These are phyloP conservation scores for Dryobota labecula DNA, from an alignment of 2,888 invertebrate species.

Conservation along the genomic window DNA sequence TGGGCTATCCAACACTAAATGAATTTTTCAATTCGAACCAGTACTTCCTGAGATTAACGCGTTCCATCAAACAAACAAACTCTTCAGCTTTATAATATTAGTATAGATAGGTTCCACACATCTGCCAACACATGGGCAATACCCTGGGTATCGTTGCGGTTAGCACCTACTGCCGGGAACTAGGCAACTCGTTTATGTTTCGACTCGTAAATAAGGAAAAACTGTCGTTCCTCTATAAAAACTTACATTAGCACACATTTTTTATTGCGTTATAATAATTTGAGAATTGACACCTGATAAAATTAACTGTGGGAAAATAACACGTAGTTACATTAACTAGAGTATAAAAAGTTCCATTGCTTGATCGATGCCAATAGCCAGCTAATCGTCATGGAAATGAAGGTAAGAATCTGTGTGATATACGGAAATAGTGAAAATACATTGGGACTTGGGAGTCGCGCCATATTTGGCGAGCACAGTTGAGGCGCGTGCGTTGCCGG, in stretches of 20 bases:
- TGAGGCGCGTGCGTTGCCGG: constrained; percentile 71
- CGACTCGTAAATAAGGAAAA: constrained; percentile 57
- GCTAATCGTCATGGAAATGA: constrained; percentile 43
- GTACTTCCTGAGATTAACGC: too few species aligned
- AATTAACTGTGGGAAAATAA: constrained; percentile 12
- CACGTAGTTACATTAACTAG: background rate
- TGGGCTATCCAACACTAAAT: too few species aligned
- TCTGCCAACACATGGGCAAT: constrained; percentile 58
- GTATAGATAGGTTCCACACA: constrained; percentile 12
- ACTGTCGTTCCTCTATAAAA: constrained; percentile 28
- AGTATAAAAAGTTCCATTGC: constrained; percentile 3
- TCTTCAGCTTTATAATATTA: too few species aligned
- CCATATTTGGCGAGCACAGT: constrained; percentile 83
- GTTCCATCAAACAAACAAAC: too few species aligned
- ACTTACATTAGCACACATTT: constrained; percentile 22
- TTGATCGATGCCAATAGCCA: background rate
- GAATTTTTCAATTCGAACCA: too few species aligned
- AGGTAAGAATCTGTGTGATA: constrained; percentile 40
- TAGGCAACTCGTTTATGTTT: constrained; percentile 35
- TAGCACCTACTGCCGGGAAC: constrained; percentile 22
- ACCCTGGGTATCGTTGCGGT: constrained; percentile 49
- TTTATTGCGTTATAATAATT: constrained; percentile 46
- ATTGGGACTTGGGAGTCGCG: constrained; percentile 58
- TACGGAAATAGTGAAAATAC: constrained; percentile 81
- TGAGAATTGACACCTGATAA: constrained; percentile 20